Percentiles rank a stretch among this genome's conserved stretches.
Evolutionary conservation across 1,140 invertebrate genomes (phyloP).

Genomic region (Zaprionus ghesquierei): DNA sequence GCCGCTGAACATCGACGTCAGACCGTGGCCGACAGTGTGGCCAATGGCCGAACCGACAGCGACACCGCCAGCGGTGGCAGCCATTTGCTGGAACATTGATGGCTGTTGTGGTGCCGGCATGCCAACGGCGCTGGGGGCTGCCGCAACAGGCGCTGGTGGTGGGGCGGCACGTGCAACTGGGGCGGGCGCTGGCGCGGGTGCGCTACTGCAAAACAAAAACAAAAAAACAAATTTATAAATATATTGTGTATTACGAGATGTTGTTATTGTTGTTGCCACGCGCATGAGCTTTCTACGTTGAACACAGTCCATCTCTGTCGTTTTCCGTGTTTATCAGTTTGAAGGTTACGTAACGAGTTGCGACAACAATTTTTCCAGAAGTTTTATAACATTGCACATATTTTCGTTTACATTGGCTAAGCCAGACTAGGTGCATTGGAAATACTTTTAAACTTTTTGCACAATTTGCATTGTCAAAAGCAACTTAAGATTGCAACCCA

Average conservation of each 20-base stretch:
- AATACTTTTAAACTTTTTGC: background rate
- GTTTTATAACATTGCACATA: background rate
- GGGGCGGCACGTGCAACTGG: constrained; percentile 76
- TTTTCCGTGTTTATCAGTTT: constrained; percentile 36
- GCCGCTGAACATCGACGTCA: constrained; percentile 93
- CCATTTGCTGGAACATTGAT: constrained; percentile 88
- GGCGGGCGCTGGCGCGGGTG: constrained; percentile 49
- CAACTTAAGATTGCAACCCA: background rate
- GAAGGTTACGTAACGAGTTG: constrained; percentile 62
- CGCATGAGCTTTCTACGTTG: constrained; percentile 39
- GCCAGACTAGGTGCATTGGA: background rate
- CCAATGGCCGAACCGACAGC: constrained; percentile 94
- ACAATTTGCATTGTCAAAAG: background rate
- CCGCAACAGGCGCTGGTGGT: constrained; percentile 70
- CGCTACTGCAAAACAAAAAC: constrained; percentile 43
- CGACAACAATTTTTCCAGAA: constrained; percentile 37
- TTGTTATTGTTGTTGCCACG: constrained; percentile 23
- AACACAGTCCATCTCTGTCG: constrained; percentile 18
- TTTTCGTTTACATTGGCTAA: background rate
- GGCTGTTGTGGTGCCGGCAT: constrained; percentile 78
- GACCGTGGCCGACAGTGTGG: constrained; percentile 91
- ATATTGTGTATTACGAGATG: background rate
- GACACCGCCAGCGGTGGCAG: constrained; percentile 94
- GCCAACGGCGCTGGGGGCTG: constrained; percentile 69
- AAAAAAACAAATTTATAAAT: background rate